A percentile compares a stretch with the other conserved stretches of the same genome.
Evolutionary conservation across 2,113 vertebrate genomes (phyloP).

Genomic region (Rhinolophus ferrumequinum): DNA sequence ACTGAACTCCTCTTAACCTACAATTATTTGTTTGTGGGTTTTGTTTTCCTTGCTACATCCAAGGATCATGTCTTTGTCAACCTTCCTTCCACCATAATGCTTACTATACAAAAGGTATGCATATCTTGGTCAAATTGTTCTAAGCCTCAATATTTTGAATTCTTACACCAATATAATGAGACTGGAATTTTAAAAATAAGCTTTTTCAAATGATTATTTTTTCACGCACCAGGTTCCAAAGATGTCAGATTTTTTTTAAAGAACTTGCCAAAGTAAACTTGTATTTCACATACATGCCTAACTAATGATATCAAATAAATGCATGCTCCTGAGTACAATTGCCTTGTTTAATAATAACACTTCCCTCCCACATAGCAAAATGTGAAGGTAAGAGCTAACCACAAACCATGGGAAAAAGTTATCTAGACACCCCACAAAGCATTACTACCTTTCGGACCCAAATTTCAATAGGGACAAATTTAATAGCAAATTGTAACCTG

Average conservation of each 20-base stretch:
- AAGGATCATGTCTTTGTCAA: not conserved
- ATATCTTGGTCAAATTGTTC: constrained; percentile 13
- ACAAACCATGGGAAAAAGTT: not conserved
- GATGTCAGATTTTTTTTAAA: not conserved
- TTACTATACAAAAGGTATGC: not conserved
- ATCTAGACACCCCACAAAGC: not conserved
- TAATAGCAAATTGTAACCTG: not conserved
- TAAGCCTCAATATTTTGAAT: not conserved
- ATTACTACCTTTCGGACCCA: not conserved
- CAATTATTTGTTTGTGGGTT: not conserved
- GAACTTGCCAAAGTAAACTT: not conserved
- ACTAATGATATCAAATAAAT: not conserved
- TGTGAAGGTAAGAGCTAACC: not conserved
- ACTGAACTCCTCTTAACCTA: not conserved
- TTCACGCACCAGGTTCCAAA: not conserved
- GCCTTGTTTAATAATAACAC: not conserved
- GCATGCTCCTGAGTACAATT: not conserved
- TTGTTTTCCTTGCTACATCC: not conserved
- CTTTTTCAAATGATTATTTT: not conserved
- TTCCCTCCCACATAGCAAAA: not conserved
- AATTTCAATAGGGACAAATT: not conserved
- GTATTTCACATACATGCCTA: not conserved
- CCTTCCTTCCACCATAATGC: not conserved
- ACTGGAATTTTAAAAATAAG: not conserved
- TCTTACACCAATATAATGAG: not conserved